Evolutionary conservation across 2,113 vertebrate species (phyloP).

Genomic region (Narcine bancroftii): DNA sequence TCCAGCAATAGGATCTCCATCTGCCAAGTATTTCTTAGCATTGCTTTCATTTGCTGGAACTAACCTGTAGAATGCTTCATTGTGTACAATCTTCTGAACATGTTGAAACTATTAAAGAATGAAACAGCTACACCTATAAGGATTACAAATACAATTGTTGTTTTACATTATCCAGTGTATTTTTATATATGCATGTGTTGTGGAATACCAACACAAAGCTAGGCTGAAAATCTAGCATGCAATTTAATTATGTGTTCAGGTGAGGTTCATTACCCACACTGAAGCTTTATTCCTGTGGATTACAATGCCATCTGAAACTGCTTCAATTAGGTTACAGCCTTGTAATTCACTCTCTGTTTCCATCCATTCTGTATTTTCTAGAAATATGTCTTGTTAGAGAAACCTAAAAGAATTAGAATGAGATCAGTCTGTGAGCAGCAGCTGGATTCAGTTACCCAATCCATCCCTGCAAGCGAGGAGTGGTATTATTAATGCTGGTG

Average conservation of each 20-base stretch:
- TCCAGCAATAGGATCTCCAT: neutral
- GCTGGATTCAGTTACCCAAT: slow-evolving; percentile 44
- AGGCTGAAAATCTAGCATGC: neutral
- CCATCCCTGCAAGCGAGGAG: slow-evolving; percentile 41
- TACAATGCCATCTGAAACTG: slow-evolving; percentile 29
- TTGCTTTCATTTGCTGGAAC: neutral
- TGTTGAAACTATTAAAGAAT: neutral
- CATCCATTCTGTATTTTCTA: slow-evolving; percentile 25
- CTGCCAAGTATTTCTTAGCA: neutral
- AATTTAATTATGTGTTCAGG: slow-evolving; percentile 17
- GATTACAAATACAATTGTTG: neutral
- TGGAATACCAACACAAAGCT: neutral
- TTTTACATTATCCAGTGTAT: slow-evolving; percentile 7
- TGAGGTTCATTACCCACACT: slow-evolving; percentile 32
- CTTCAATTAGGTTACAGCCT: slow-evolving; percentile 26
- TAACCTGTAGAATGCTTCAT: slow-evolving; percentile 4
- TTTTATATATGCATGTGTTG: neutral
- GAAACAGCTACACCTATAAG: neutral
- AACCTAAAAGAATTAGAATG: slow-evolving; percentile 35
- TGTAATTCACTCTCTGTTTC: slow-evolving; percentile 32
- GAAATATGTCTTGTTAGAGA: slow-evolving; percentile 29
- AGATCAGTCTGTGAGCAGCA: slow-evolving; percentile 41
- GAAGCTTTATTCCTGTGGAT: slow-evolving; percentile 24
- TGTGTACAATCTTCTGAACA: neutral
- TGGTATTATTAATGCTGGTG: slow-evolving; percentile 51